phyloP scores from a whole-genome alignment of 2,888 invertebrate genomes.

The Drosophila greeni region DNA sequence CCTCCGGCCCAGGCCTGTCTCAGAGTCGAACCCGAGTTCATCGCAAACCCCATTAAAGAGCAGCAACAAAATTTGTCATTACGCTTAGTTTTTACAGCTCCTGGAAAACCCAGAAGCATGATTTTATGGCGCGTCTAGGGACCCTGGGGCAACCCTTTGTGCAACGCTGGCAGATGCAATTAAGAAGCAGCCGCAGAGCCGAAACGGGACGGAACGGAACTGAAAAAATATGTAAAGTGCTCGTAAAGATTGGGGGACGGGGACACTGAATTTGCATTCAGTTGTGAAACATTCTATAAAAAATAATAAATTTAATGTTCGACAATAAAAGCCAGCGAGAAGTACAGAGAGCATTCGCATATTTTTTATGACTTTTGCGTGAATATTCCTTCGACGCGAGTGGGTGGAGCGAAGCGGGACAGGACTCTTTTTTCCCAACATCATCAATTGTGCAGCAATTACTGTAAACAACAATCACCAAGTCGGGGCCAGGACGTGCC shows the following conservation, averaged over 20 bases:
- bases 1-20: conserved; percentile 16
- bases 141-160: conserved; percentile 18
- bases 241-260: conserved; percentile 26
- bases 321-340: conserved; percentile 66
- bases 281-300: conserved; percentile 73
- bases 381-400: conserved; percentile 34
- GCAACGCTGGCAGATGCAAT: conserved; percentile 50
- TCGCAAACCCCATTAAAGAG: conserved; percentile 42
- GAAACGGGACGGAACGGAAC: conserved; percentile 17
- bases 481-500: conserved; percentile 45
- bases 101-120: conserved; percentile 42
- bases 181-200: conserved; percentile 42
- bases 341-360: conserved; percentile 52
- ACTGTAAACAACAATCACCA: conserved; percentile 66
- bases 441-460: conserved; percentile 67
- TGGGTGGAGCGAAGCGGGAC: conserved; percentile 2
- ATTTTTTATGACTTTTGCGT: conserved; percentile 70
- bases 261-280: conserved; percentile 65
- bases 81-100: conserved; percentile 60
- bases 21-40: conserved; percentile 32
- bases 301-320: conserved; percentile 74
- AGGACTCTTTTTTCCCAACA: conserved; percentile 25
- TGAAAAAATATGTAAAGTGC: conserved; percentile 44
- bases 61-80: conserved; percentile 58
- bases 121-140: conserved; percentile 52